phyloP scores from a whole-genome alignment of 2,797 vertebrate species.

The Morus bassanus region DNA sequence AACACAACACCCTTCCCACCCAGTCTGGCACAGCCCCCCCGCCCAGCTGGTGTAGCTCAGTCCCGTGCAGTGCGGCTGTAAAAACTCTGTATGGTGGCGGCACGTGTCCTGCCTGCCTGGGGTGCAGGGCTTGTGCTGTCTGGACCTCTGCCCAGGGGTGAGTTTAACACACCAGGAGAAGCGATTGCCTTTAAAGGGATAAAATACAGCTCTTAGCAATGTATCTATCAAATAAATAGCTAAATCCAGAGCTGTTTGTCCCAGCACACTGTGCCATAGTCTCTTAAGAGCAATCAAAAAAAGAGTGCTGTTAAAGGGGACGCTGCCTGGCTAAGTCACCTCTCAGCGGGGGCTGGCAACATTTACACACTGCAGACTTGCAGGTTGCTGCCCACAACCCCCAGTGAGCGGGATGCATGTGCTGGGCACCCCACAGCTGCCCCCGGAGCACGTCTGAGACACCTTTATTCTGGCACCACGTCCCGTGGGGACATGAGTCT shows the following conservation, averaged over 20 bases:
- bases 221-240: not conserved
- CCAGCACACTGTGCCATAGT: not conserved
- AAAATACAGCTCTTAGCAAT: not conserved
- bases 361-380: not conserved
- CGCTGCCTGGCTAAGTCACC: not conserved
- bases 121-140: not conserved
- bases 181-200: not conserved
- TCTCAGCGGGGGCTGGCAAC: not conserved
- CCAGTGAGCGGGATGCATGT: rapidly evolving
- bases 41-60: not conserved
- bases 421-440: not conserved
- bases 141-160: not conserved
- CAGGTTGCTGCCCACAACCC: not conserved
- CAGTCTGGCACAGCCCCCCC: not conserved
- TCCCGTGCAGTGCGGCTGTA: not conserved
- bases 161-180: not conserved
- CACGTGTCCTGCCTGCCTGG: rapidly evolving
- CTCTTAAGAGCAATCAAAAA: not conserved
- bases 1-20: not conserved
- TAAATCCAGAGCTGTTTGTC: not conserved
- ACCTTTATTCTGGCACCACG: not conserved
- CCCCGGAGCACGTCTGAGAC: rapidly evolving
- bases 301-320: not conserved
- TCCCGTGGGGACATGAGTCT: not conserved
- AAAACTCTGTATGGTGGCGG: rapidly evolving